Conservation (phyloP, 2,797 vertebrate genomes). For the Dipus sagitta region DNA sequence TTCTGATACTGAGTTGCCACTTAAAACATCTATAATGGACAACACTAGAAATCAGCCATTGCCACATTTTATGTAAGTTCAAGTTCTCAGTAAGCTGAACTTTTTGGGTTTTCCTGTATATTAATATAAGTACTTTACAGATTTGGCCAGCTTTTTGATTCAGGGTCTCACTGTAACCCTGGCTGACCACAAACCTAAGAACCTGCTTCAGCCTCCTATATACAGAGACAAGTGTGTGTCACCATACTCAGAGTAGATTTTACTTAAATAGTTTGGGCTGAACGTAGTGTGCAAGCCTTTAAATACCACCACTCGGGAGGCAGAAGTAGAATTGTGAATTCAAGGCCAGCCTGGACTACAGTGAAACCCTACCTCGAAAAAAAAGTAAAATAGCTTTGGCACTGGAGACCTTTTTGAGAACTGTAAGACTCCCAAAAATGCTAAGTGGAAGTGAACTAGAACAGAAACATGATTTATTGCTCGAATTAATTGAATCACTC, state of each 20-base stretch:
- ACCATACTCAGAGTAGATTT: not conserved
- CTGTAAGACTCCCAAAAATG: not conserved
- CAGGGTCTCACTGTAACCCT: not conserved
- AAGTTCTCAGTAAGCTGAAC: not conserved
- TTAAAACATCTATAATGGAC: not conserved
- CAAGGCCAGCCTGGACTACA: no score
- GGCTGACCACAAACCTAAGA: not conserved
- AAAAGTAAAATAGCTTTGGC: not conserved
- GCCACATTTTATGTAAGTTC: not conserved
- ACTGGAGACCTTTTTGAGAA: not conserved
- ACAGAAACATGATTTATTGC: not conserved
- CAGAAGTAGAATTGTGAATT: no score
- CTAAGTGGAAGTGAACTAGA: slow-evolving; percentile 15
- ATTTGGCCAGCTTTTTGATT: not conserved
- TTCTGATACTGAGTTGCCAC: slow-evolving; percentile 27
- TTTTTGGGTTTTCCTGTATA: not conserved
- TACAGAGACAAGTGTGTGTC: not conserved
- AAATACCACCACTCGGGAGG: no score
- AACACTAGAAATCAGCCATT: not conserved
- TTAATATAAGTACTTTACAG: slow-evolving; percentile 13
- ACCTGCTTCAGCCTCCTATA: not conserved
- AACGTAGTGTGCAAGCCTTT: no score
- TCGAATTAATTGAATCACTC: not conserved
- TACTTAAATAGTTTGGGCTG: no score
- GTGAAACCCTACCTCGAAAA: no score